phyloP scores from a whole-genome alignment of 2,888 invertebrate species.

The Terebella lapidaria region DNA sequence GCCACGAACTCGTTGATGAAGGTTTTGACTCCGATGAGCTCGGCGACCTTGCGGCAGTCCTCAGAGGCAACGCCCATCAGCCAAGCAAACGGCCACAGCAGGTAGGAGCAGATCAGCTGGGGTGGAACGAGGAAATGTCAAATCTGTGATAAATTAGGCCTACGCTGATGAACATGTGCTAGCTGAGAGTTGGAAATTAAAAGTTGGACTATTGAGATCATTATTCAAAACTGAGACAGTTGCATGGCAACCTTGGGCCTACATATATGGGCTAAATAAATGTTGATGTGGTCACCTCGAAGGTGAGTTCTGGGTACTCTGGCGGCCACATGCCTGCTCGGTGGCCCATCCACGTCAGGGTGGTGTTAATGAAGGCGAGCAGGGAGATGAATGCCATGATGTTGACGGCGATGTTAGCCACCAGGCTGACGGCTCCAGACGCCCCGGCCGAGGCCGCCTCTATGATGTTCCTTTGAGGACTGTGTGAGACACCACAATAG shows the following conservation, averaged over 20 bases:
- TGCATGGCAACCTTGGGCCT: no score
- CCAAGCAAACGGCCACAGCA: conserved; percentile 87
- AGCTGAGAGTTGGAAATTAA: no score
- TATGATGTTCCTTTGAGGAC: conserved; percentile 75
- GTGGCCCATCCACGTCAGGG: conserved; percentile 59
- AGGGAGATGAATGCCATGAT: conserved; percentile 87
- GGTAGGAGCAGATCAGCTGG: conserved; percentile 68
- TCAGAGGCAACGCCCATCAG: conserved; percentile 67
- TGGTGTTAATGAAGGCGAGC: conserved; percentile 75
- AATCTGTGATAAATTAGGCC: no score
- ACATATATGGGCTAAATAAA: no score
- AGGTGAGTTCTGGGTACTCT: conserved; percentile 48
- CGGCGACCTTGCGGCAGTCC: conserved; percentile 72
- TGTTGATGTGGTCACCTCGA: conserved; percentile 59
- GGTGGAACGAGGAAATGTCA: conserved; percentile 7
- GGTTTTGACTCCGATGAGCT: conserved; percentile 77
- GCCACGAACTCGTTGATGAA: conserved; percentile 91
- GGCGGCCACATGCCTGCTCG: conserved; percentile 60
- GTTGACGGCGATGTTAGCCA: conserved; percentile 84
- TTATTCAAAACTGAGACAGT: no score
- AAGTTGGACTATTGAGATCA: no score
- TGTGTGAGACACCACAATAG: conserved; percentile 54
- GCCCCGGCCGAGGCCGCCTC: conserved; percentile 92
- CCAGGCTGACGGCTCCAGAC: conserved; percentile 70
- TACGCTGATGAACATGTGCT: no score